Conservation (phyloP, 2,113 vertebrate species). For the Corvus cornix region DNA sequence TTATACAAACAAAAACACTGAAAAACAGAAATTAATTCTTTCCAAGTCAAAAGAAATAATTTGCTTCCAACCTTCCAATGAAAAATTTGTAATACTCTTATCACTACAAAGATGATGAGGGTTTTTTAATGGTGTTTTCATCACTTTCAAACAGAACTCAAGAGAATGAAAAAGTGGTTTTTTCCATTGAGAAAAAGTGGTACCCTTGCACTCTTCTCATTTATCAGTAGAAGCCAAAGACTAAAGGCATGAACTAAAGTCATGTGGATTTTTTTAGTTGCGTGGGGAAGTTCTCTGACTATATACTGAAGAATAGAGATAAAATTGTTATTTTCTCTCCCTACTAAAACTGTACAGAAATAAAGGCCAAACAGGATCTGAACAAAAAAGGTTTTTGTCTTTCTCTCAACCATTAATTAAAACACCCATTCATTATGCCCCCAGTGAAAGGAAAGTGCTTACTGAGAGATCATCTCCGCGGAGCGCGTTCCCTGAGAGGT, state of each 20-base stretch:
- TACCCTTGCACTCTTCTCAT: not conserved
- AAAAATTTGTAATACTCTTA: not conserved
- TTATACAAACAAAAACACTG: not conserved
- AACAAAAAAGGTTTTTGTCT: not conserved
- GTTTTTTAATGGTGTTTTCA: not conserved
- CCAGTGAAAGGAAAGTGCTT: not conserved
- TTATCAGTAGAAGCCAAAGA: not conserved
- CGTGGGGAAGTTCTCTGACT: not conserved
- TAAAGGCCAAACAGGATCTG: not conserved
- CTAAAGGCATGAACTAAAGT: not conserved
- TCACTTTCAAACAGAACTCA: not conserved
- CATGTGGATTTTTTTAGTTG: not conserved
- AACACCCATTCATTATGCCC: not conserved
- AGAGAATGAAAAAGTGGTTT: not conserved
- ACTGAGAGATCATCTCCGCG: conserved; percentile 91
- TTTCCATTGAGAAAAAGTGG: not conserved
- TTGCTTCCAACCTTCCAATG: not conserved
- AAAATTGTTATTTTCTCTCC: not conserved
- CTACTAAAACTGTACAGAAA: not conserved
- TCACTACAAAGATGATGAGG: not conserved
- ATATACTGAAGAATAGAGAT: not conserved
- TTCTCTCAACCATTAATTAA: not conserved
- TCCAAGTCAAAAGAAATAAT: not conserved
- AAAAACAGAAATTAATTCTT: not conserved
- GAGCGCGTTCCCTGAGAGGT: conserved; percentile 91